Evolutionary conservation across 1,140 invertebrate species (phyloP).

Genomic region (Ips nitidus): DNA sequence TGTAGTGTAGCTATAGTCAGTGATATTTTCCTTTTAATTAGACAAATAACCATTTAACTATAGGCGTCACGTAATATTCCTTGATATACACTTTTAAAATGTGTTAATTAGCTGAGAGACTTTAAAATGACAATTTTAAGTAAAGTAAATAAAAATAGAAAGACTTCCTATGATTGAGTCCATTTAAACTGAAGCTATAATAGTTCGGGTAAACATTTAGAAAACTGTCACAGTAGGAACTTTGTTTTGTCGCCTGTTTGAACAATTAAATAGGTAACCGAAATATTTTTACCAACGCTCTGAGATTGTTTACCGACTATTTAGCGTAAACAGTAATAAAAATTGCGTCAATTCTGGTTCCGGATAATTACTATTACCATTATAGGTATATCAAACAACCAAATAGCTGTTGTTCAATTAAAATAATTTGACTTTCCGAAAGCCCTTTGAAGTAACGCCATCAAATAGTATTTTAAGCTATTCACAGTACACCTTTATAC

Average conservation of each 20-base stretch:
- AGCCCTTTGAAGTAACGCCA: constrained; percentile 5
- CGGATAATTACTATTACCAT: too few species aligned
- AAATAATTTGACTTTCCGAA: too few species aligned
- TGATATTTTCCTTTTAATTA: constrained; percentile 14
- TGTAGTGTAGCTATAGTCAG: too few species aligned
- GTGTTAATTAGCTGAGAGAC: constrained; percentile 20
- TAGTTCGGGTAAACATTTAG: constrained; percentile 9
- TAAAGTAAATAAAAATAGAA: constrained; percentile 31
- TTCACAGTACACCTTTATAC: constrained; percentile 24
- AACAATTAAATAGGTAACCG: constrained; percentile 8
- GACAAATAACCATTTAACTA: constrained; percentile 8
- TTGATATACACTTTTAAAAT: constrained; percentile 22
- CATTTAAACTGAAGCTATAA: constrained; percentile 24
- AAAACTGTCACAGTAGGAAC: constrained; percentile 29
- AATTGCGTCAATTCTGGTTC: too few species aligned
- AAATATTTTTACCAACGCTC: not conserved
- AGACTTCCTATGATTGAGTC: constrained; percentile 23
- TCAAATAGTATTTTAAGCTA: constrained; percentile 13
- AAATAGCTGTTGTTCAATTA: too few species aligned
- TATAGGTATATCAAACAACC: too few species aligned
- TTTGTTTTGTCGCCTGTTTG: constrained; percentile 24
- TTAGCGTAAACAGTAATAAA: too few species aligned
- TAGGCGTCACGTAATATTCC: not conserved
- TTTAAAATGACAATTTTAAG: constrained; percentile 24
- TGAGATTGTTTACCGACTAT: too few species aligned